Conservation (phyloP, 2,797 vertebrate species). For the Rhyacichthys aspro region DNA sequence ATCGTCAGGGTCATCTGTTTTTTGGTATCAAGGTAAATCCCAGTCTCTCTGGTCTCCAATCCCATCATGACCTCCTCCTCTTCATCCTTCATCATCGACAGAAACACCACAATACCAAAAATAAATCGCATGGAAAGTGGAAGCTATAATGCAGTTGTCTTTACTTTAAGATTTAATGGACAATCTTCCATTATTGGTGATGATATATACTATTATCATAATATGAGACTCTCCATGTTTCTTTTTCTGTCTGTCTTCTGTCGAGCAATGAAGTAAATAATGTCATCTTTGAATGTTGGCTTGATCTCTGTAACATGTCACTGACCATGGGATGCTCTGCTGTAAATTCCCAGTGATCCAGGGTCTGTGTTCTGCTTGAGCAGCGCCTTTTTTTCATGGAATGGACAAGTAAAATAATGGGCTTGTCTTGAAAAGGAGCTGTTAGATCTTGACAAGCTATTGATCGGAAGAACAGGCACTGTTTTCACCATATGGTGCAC, state of each 20-base stretch:
- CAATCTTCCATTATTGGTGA: no score
- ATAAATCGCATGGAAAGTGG: no score
- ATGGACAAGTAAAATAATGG: constrained; percentile 66
- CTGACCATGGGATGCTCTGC: constrained; percentile 36
- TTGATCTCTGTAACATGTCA: constrained; percentile 31
- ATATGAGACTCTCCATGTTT: no score
- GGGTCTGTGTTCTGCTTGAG: constrained; percentile 45
- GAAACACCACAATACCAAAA: no score
- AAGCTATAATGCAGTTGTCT: no score
- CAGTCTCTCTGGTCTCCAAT: constrained; percentile 4
- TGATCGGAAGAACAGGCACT: constrained; percentile 55
- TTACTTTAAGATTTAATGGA: no score
- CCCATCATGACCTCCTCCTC: no score
- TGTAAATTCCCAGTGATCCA: constrained; percentile 58
- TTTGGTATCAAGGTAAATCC: constrained; percentile 17
- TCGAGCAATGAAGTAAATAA: no score
- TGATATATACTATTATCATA: no score
- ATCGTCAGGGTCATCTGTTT: constrained; percentile 21
- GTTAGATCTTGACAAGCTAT: constrained; percentile 61
- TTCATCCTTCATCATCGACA: no score
- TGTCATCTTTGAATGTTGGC: no score
- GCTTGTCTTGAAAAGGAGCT: constrained; percentile 57
- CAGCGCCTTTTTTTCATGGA: constrained; percentile 42
- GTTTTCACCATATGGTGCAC: constrained; percentile 59
- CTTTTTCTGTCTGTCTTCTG: no score